Evolutionary conservation across 2,888 invertebrate species (phyloP).

Genomic region (Andrena trimmerana): DNA sequence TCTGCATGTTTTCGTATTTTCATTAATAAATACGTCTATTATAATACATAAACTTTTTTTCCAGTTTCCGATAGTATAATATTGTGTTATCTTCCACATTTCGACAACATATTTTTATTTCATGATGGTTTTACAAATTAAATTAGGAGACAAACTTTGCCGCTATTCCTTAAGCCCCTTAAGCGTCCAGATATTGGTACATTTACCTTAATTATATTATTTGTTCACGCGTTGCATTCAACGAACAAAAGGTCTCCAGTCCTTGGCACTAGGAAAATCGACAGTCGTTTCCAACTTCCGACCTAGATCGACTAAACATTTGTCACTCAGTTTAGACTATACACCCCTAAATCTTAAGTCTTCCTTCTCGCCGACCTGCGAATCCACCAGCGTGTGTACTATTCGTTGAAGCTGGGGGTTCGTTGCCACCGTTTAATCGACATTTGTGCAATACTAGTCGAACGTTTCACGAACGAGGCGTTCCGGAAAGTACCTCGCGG

Average conservation of each 20-base stretch:
- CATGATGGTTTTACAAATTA: too few relatives aligned
- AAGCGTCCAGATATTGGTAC: too few relatives aligned
- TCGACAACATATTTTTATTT: too few relatives aligned
- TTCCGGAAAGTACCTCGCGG: constrained; percentile 12
- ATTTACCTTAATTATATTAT: neutral
- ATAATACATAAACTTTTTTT: too few relatives aligned
- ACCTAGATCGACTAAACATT: too few relatives aligned
- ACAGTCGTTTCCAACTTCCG: too few relatives aligned
- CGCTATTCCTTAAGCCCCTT: too few relatives aligned
- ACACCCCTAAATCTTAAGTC: neutral
- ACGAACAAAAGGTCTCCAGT: neutral
- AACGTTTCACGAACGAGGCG: constrained; percentile 13
- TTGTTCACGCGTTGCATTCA: neutral
- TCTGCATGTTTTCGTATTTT: too few relatives aligned
- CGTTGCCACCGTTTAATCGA: constrained; percentile 26
- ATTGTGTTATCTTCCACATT: too few relatives aligned
- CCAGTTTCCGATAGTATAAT: too few relatives aligned
- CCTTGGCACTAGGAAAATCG: neutral
- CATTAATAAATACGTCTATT: too few relatives aligned
- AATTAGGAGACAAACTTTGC: too few relatives aligned
- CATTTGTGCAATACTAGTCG: constrained; percentile 56
- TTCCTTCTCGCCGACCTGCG: neutral
- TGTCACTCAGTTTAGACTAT: neutral
- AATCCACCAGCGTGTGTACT: neutral
- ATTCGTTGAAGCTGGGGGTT: constrained; percentile 12